Percentiles rank a stretch among this genome's conserved stretches.
These are phyloP conservation scores for Pristionchus maxplancki DNA, from an alignment of 2,888 invertebrate genomes.

Conservation along the genomic window DNA sequence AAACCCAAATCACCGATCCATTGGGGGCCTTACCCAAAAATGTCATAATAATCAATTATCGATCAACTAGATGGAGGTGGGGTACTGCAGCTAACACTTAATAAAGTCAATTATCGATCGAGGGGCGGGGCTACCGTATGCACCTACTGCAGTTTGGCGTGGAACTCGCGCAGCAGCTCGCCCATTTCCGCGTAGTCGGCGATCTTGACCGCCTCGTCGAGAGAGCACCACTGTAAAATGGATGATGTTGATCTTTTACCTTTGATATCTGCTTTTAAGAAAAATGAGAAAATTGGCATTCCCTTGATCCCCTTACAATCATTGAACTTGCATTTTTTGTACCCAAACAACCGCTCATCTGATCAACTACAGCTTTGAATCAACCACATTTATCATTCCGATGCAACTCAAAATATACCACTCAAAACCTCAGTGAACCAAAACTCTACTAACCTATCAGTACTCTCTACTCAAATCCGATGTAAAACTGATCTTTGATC, in stretches of 20 bases:
- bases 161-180: slow-evolving; percentile 56
- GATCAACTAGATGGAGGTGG: not conserved
- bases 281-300: not conserved
- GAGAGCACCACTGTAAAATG: slow-evolving; percentile 61
- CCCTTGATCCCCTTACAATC: no score
- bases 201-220: slow-evolving; percentile 69
- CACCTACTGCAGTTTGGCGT: slow-evolving; percentile 26
- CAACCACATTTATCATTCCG: no score
- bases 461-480: no score
- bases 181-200: slow-evolving; percentile 73
- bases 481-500: no score
- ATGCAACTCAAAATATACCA: not conserved
- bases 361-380: no score
- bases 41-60: not conserved
- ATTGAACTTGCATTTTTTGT: no score
- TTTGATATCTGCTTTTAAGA: not conserved
- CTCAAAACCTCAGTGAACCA: no score
- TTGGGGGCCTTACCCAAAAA: no score
- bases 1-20: not conserved
- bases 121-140: not conserved
- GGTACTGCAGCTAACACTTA: not conserved
- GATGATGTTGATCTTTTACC: not conserved
- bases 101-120: not conserved
- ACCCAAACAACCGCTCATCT: no score
- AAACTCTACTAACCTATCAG: no score